Conservation (phyloP, 2,888 invertebrate genomes). For the Axea sp. region DNA sequence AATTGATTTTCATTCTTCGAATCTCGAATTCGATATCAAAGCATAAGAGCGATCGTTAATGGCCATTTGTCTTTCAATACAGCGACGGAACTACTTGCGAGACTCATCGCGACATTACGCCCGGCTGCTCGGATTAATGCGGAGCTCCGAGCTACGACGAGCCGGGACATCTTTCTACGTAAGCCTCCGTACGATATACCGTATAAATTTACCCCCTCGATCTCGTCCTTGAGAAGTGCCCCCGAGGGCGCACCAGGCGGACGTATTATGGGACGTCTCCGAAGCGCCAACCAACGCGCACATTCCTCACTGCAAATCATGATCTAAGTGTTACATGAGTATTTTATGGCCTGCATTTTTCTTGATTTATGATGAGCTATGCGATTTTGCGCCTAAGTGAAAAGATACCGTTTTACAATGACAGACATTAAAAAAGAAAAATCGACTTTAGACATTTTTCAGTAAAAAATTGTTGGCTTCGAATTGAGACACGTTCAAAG, state of each 20-base stretch:
- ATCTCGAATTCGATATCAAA: conserved; percentile 8
- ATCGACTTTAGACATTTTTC: no score
- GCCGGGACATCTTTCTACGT: conserved; percentile 48
- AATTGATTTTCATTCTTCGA: neutral
- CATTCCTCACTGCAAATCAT: conserved; percentile 52
- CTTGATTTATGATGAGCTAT: conserved; percentile 43
- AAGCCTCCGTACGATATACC: conserved; percentile 49
- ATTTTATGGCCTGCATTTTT: conserved; percentile 49
- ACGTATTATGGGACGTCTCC: conserved; percentile 45
- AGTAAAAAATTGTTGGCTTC: no score
- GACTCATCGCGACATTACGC: conserved; percentile 49
- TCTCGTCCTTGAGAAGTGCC: conserved; percentile 47
- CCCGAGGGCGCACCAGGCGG: conserved; percentile 17
- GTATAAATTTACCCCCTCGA: conserved; percentile 46
- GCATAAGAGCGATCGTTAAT: conserved; percentile 25
- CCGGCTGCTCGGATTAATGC: conserved; percentile 51
- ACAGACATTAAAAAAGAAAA: no score
- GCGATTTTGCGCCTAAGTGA: conserved; percentile 38
- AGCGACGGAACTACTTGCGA: conserved; percentile 43
- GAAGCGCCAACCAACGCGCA: conserved; percentile 31
- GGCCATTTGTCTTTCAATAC: conserved; percentile 34
- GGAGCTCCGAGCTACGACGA: conserved; percentile 36
- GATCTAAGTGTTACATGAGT: conserved; percentile 52
- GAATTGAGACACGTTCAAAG: no score
- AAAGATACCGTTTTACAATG: no score